Evolutionary conservation across 2,888 invertebrate species (phyloP), one percentile per base, ranked within the genome.

Genomic region (Allophyes oxyacanthae): DNA sequence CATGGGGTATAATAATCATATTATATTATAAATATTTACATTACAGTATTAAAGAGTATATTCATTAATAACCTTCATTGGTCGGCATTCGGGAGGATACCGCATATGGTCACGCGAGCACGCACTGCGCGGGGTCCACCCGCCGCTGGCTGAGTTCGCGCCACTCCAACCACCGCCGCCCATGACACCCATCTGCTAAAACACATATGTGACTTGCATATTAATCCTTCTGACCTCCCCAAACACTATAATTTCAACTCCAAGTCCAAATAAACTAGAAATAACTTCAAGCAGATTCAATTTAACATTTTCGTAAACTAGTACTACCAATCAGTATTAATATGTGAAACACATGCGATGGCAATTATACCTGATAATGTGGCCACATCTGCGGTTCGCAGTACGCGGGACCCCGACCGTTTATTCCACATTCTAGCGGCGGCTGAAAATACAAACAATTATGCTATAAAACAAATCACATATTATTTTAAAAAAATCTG

Each of bases 311-410:
- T n/a, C n/a, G n/a, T n/a, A n/a, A 20, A 20, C 20, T 20, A 20
- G 20, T 20, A 20, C 4, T 20, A 20, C n/a, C n/a, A n/a, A n/a
- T 20, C 20, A 20, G 20, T 3, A 20, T 20, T 20, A 20, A 20
- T 20, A 20, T 20, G 4, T 20, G 20, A 2, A 20, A 20, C 20
- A 20, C 20, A 20, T 20, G 20, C 20, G 20, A 20, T 20, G 20
- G 20, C 20, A 20, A 20, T 20, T 20, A 20, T 85, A 92, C 93
- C 92, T 93, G 93, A 84, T 93, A 93, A 72, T 92, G 92, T 49
- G 91, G 79, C 93, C 93, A 94, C 88, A 93, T 89, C 64, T 88
- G 92, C 59, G 91, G 89, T 56, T 94, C 93, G 83, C 89, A 89
- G 79, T 92, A 94, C 26, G 83, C 75, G 28, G 87, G 80, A 30